Evolutionary conservation across 2,113 vertebrate genomes (phyloP), one percentile per base, ranked within the genome.

Genomic region (Balaeniceps rex): DNA sequence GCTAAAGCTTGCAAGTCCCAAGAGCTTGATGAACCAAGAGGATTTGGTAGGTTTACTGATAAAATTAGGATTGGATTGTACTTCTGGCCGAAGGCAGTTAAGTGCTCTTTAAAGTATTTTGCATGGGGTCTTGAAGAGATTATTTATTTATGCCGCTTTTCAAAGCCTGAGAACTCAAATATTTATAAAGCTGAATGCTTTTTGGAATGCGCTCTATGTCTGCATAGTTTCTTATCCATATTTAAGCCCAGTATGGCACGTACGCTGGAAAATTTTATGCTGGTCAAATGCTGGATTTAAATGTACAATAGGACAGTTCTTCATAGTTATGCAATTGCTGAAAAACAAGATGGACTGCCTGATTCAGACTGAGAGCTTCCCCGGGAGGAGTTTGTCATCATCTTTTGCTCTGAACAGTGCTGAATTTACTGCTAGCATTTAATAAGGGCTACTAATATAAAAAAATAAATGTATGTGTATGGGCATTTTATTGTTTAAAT

Each of bases 141-240:
- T 86, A 88, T 88, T 90, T 94, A 88, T 96, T 97, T 92, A 74
- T 91, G 83, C 69, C 81, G 80, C 70, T 96, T 93, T 82, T 87
- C 87, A 83, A 91, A 96, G 78, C 47, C 78, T 46, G 33, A 87
- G 65, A 92, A 88, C 65, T 88, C 78, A 80, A 96, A 72, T 96
- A 90, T 95, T 97, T 96, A 86, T 94, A 90, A 98, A 94, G 25
- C 81, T 74, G 81, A 93, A 95, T 91, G 72, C 36, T 91, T 94
- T 90, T 95, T 97, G 95, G 94, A 97, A 83, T 80, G 55, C 23
- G 28, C 6, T 88, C 28, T 18, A 52, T 76, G 94, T 97, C 96
- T 95, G 72, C 90, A 84, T 97, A 92, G 85, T 95, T 98, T 93
- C 93, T 94, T 95, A 90, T 84, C 88, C 90, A 33, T 90, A 66